Base-by-base conservation (phyloP, 2,888 invertebrate species). In the Choristoneura rosaceana region DNA sequence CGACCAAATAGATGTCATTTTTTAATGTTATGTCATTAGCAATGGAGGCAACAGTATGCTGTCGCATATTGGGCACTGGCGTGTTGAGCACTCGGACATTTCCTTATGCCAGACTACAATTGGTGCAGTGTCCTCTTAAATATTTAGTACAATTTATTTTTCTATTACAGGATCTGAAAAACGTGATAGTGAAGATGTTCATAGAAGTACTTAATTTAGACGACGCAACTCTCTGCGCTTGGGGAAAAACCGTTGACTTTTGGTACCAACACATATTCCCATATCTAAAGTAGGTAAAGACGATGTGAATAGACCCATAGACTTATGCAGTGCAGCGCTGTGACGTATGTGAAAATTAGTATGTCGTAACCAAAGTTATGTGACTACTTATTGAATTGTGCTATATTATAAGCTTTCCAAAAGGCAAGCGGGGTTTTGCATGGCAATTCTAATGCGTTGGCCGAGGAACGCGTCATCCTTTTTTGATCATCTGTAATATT, bases 231-330 rank as follows among this genome's bases (percentile, higher is more conserved):
- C 85, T 94, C 8, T 84, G 83, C 7, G 90, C 93, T 8, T 94
- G 94, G 94, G 88, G 87, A 61, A 92, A 91, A 77, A 84, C 92
- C 0, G 89, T 94, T 3, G 90, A 90, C 47, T 94, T 94, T 83
- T 93, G 91, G 90, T 94, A 92, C 84, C 90, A 89, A 67, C 84
- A 93, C 80, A 87, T 94, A 80, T 94, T 94, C 78, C 25, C 55
- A 25, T 25, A 55, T 12, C 25, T 55, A 4, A 55, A 55, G 25
- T 55, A 55, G 25, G 25, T 55, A 25, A 25, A 0, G n/a, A n/a
- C n/a, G 34, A 14, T 59, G 7, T 59, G 5, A n/a, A 59, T 59
- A 59, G n/a, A 34, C 25, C 25, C n/a, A n/a, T 47, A 47, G n/a
- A 14, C n/a, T n/a, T 14, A 43, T 47, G 52, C 38, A 59, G 59